Conservation (phyloP, 2,888 invertebrate genomes). For the Villa cingulata region DNA sequence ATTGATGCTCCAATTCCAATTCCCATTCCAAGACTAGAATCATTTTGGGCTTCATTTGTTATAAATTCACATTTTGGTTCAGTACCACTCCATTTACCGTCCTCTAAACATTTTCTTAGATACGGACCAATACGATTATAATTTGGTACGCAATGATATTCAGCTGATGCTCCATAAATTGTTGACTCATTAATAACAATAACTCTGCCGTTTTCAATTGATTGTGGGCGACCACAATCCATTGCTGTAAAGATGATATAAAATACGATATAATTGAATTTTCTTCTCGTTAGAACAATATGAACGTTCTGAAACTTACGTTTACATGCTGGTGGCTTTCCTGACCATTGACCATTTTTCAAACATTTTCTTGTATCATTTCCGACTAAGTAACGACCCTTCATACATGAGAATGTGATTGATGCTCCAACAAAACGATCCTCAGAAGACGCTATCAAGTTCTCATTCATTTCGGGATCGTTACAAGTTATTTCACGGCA, state of each 20-base stretch:
- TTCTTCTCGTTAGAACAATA: too few species aligned
- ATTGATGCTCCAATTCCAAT: constrained; percentile 76
- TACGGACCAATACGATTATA: constrained; percentile 71
- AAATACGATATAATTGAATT: not conserved
- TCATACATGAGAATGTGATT: constrained; percentile 69
- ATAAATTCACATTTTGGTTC: constrained; percentile 68
- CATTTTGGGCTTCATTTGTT: constrained; percentile 55
- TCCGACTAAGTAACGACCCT: constrained; percentile 65
- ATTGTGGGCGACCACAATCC: constrained; percentile 66
- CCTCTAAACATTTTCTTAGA: constrained; percentile 68
- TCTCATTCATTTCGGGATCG: constrained; percentile 47
- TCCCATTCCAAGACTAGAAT: constrained; percentile 59
- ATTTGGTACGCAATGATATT: constrained; percentile 79
- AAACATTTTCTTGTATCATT: constrained; percentile 64
- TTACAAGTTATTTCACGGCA: constrained; percentile 74
- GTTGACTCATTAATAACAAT: constrained; percentile 76
- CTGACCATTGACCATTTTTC: constrained; percentile 70
- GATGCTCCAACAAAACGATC: constrained; percentile 64
- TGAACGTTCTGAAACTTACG: constrained; percentile 56
- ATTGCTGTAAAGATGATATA: constrained; percentile 46
- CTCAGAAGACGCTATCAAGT: constrained; percentile 44
- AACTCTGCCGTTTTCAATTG: constrained; percentile 72
- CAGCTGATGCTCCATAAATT: constrained; percentile 68
- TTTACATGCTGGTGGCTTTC: constrained; percentile 61
- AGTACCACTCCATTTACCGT: constrained; percentile 75